Base-by-base conservation (phyloP, 2,797 vertebrate species). In the Onychomys leucogaster region DNA sequence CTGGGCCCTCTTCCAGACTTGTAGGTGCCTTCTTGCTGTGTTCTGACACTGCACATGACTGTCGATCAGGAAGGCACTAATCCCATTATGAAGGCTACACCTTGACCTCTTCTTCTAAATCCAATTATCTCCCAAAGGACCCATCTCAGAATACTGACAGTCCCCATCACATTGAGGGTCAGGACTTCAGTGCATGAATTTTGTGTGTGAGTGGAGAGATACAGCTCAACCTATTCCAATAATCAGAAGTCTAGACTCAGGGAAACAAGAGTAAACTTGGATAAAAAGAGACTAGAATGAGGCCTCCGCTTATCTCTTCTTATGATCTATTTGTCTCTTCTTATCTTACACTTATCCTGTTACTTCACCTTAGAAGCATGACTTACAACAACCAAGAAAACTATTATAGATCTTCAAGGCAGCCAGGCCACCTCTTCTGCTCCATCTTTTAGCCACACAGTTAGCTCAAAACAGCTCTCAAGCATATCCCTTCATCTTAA, bases 161-260 rank as follows among this genome's bases (percentile, higher is more conserved):
- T 37, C 10, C 52, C 43, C 8, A 52, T 67, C 41, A 55, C 65
- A 61, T 0, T 91, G 29, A 23, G 49, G 27, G 5, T 73, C 21
- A 61, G 67, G 41, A n/a, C 67, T 78, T 93, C 11, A 16, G 61
- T 37, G 86, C 25, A 65, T 21, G 19, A 52, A 88, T 78, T 14
- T 93, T 3, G 49, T 59, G 12, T 89, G 4, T 8, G 43, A 76
- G 25, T 49, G 29, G 37, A 88, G n/a, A 88, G 52, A 41, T 29
- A 80, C 46, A 89, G 52, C 52, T 93, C 25, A 55, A 13, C 41
- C 46, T 32, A 37, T 46, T 29, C 37, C 81, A 82, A 41, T 13
- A 43, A 89, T 9, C 84, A 90, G 77, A 83, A 97, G 55, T 5
- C 78, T 91, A 95, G 88, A 84, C 78, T 59, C 84, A 61, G 16